Conservation (phyloP, 1,140 invertebrate species). For the Chrysomallon squamiferum region DNA sequence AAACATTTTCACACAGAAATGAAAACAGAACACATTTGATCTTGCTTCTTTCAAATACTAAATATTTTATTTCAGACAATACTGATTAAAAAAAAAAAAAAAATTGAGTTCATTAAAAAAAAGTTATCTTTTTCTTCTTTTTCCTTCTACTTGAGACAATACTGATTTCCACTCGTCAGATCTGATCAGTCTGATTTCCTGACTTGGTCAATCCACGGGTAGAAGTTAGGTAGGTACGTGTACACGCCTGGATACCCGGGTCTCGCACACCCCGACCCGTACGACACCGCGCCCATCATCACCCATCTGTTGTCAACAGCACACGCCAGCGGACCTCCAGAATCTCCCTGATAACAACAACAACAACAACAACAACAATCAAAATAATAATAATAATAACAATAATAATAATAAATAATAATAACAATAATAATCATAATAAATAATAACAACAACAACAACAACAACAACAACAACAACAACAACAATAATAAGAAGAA, state of each 20-base stretch:
- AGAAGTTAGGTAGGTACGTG: constrained; percentile 65
- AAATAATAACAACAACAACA: too few relatives aligned
- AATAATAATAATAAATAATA: too few relatives aligned
- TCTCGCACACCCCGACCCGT: constrained; percentile 74
- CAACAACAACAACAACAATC: background rate
- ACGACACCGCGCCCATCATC: constrained; percentile 73
- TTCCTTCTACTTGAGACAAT: too few relatives aligned
- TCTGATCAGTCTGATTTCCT: too few relatives aligned
- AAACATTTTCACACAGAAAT: background rate
- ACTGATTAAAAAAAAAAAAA: too few relatives aligned
- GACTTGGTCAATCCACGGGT: background rate
- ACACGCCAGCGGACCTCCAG: constrained; percentile 73
- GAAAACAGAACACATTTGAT: background rate
- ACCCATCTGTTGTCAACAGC: constrained; percentile 62
- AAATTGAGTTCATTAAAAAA: too few relatives aligned
- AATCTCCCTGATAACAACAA: constrained; percentile 63
- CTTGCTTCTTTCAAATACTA: background rate
- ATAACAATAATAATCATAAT: too few relatives aligned
- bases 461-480: too few relatives aligned
- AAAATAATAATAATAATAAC: too few relatives aligned
- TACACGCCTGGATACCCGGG: constrained; percentile 74
- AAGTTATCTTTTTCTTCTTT: too few relatives aligned
- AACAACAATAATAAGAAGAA: too few relatives aligned
- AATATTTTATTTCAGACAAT: background rate
- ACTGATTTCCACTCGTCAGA: too few relatives aligned